These are phyloP conservation scores for Pseudotriccus pelzelni DNA, from an alignment of 2,797 vertebrate species.

Conservation along the genomic window DNA sequence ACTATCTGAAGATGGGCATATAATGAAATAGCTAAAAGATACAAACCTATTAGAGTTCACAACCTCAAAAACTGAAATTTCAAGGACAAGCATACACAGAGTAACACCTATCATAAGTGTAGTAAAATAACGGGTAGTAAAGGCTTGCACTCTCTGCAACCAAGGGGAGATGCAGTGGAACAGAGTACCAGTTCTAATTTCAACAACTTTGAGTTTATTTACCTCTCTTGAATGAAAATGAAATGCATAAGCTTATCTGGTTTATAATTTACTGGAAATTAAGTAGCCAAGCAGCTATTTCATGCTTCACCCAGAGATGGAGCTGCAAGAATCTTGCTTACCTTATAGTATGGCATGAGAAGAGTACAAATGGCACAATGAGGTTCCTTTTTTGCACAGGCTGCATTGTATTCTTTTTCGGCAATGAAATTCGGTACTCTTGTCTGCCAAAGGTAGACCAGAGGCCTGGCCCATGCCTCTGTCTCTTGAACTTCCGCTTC, in stretches of 20 bases:
- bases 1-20: background rate
- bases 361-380: slow-evolving; percentile 93
- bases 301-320: background rate
- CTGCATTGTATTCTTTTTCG: slow-evolving; percentile 90
- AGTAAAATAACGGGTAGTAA: background rate
- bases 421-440: slow-evolving; percentile 82
- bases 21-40: background rate
- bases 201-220: background rate
- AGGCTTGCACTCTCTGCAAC: background rate
- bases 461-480: slow-evolving; percentile 91
- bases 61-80: background rate
- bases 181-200: background rate
- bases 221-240: background rate
- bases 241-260: background rate
- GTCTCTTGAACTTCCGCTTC: slow-evolving; percentile 84
- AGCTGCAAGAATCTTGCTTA: slow-evolving; percentile 54
- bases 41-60: background rate
- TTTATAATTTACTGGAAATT: background rate
- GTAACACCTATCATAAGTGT: background rate
- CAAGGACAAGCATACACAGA: background rate
- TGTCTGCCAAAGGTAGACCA: slow-evolving; percentile 91
- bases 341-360: slow-evolving; percentile 93
- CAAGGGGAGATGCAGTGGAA: background rate
- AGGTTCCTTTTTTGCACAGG: slow-evolving; percentile 83
- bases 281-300: background rate